Conservation (phyloP, 2,888 invertebrate genomes). For the Macrophya alboannulata region DNA sequence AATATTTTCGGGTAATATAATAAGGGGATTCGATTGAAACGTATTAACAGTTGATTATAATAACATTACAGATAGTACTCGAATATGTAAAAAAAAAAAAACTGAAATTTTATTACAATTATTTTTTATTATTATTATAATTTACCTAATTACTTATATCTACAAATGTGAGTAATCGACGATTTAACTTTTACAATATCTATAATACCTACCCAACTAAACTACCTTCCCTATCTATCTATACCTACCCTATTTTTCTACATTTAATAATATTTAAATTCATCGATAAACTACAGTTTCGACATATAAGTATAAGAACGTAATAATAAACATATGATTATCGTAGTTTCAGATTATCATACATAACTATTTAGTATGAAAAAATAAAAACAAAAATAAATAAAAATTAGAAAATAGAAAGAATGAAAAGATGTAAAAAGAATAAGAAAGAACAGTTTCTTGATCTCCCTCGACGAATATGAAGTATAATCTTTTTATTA, state of each 20-base stretch:
- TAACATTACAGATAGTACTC: too few species aligned
- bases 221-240: background rate
- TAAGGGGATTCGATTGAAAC: too few species aligned
- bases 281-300: background rate
- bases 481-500: background rate
- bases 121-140: background rate
- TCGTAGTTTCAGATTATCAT: background rate
- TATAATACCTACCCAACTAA: too few species aligned
- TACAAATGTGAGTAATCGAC: too few species aligned
- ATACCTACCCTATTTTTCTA: conserved; percentile 49
- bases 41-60: too few species aligned
- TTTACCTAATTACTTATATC: background rate
- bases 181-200: too few species aligned
- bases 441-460: background rate
- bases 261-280: conserved; percentile 43
- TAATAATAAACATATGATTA: background rate
- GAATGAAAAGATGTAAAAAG: too few species aligned
- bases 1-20: too few species aligned
- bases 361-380: background rate
- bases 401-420: background rate
- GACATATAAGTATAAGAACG: background rate
- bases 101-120: too few species aligned
- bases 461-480: background rate
- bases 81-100: too few species aligned
- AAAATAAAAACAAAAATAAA: background rate